Conservation (phyloP, 2,113 vertebrate species). For the Cavia porcellus region DNA sequence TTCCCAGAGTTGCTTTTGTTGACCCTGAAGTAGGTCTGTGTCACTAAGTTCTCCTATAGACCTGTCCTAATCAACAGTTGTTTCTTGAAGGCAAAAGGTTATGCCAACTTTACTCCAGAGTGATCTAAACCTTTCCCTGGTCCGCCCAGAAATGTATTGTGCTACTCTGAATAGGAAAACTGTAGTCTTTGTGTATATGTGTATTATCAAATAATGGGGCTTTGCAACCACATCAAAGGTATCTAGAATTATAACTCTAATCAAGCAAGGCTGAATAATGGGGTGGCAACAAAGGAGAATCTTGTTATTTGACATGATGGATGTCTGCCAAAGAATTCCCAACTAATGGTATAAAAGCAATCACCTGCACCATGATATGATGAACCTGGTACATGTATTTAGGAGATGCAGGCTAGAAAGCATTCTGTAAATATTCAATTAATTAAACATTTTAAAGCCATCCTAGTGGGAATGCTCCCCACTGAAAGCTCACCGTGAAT, state of each 20-base stretch:
- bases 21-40: background rate
- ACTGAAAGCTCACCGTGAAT: background rate
- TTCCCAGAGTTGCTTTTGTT: constrained; percentile 47
- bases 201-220: background rate
- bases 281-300: background rate
- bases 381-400: background rate
- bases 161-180: background rate
- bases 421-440: background rate
- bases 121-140: background rate
- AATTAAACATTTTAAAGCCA: background rate
- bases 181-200: background rate
- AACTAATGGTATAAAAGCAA: background rate
- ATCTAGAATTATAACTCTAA: constrained; percentile 14
- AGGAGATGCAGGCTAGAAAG: background rate
- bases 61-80: background rate
- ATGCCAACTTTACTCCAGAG: background rate
- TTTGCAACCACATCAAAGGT: constrained; percentile 31
- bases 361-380: background rate
- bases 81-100: background rate
- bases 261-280: background rate
- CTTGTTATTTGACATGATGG: background rate
- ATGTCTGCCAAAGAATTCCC: background rate
- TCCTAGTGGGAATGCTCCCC: background rate
- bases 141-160: background rate
- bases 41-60: background rate